Base-by-base conservation (phyloP, 2,797 vertebrate genomes). In the Capromys pilorides region DNA sequence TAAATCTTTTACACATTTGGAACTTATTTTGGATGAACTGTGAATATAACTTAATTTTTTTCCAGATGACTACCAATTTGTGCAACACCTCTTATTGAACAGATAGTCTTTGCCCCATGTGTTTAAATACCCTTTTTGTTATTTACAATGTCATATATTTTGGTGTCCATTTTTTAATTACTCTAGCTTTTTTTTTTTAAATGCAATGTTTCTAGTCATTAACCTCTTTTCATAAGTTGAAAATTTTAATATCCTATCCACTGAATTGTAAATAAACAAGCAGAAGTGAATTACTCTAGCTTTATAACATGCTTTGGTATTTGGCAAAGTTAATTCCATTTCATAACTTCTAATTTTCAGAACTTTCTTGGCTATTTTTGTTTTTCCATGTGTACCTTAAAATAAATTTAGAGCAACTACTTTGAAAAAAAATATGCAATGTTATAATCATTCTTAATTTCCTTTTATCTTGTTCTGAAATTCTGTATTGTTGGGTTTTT, bases 21-120 rank as follows among this genome's bases (percentile, higher is more conserved):
- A 82, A 39, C 86, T 92, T 84, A 64, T 92, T 92, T 86, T 86
- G 16, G 82, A 28, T 85, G n/a, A 82, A 84, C 16, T 86, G 26
- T 78, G 54, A 24, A n/a, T 64, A 16, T 36, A 75, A 62, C 45
- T 86, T 91, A 84, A 49, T 85, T 89, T 88, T 91, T 91, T 85
- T 83, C n/a, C 19, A 18, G 62, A 75, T 62, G 13, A 36, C 66
- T 21, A 22, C 21, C 41, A 33, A 59, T 77, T 91, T 62, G 66
- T 57, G 49, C 49, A 64, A 73, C 7, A 71, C 16, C 33, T 85
- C 41, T 84, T 88, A 41, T 54, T 78, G 28, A 78, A 31, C 73
- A 31, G 26, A 28, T 78, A 33, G 28, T 19, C 45, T 84, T 94
- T 93, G 12, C 36, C 51, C 33, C n/a, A 59, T 6, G 78, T 71